Base-by-base conservation (phyloP, 2,888 invertebrate species). In the Arrhopalites spinosus region DNA sequence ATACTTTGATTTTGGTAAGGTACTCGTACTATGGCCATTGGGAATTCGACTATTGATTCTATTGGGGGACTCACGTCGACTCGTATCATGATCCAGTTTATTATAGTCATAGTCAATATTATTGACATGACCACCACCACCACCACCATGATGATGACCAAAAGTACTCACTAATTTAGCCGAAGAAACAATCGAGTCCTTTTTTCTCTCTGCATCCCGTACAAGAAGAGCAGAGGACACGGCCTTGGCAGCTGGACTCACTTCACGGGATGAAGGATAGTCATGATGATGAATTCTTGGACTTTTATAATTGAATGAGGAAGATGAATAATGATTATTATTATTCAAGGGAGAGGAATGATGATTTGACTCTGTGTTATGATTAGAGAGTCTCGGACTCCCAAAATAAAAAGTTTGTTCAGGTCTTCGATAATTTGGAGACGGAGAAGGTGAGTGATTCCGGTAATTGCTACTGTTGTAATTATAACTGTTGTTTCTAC, bases 161-260 rank as follows among this genome's bases (percentile, higher is more conserved):
- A 45, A 74, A 25, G 74, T 66, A 63, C 75, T 78, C 53, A 74
- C 76, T 63, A 78, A 64, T 71, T 77, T 78, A 1, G 78, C 73
- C 3, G 77, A 77, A 2, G 75, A 45, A 2, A 75, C 50, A 17
- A 72, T 27, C 3, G 75, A 76, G 47, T 75, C 77, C 45, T 72
- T 68, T 63, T 74, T 77, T 64, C 76, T 67, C n/a, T 77, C 76
- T n/a, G 72, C 72, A 74, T 77, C 76, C 23, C 74, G 47, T 1
- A 77, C 77, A 23, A 78, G 73, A 25, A 61, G 50, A 13, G 77
- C 71, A 1, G 77, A 77, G 15, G 78, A 70, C 15, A 75, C 72
- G 43, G 76, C 45, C 63, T 75, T 77, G 47, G 45, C 59, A 0
- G 64, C 45, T n/a, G 77, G 77, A 67, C 77, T 77, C 7, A 71